Base-by-base conservation (phyloP, 2,797 vertebrate species). In the Sebastes trivittatus region DNA sequence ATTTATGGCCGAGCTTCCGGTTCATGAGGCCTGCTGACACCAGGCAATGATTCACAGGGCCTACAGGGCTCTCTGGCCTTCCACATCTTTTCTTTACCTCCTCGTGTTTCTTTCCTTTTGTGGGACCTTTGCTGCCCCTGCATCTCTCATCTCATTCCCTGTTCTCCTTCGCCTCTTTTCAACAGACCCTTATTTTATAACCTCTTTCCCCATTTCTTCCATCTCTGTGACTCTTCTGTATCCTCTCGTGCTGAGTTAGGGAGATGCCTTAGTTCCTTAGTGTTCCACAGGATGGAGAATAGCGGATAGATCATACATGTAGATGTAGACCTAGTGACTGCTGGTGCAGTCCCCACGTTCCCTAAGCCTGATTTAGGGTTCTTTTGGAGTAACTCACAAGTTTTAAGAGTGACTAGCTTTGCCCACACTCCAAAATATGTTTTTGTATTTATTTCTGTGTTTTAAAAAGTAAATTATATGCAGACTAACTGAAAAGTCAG, bases 21-120 rank as follows among this genome's bases (percentile, higher is more conserved):
- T 83, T 87, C 76, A 70, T 74, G 52, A 34, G 76, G 76, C 64
- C 65, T 30, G 20, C 73, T 81, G 83, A 89, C 78, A 80, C 66
- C 58, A 63, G 59, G 25, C 69, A 63, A 62, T 91, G 83, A 86
- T 87, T 91, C 84, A 92, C 77, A 10, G 52, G 77, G 55, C 79
- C 72, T 56, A 18, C 34, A 25, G 61, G 29, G 22, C 77, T 65
- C 52, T 80, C 68, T 38, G 80, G 60, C 72, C 63, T 73, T 85
- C 55, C 32, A 65, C 65, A 54, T 30, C 36, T 78, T 77, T 63
- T 70, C 78, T 86, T 27, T 61, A 60, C 30, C 71, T 78, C 68
- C 54, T 46, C 49, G 54, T 60, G 60, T 74, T 77, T 77, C 80
- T 84, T 78, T 77, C 34, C 58, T 60, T 73, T 83, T 77, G 61